phyloP scores from a whole-genome alignment of 2,113 vertebrate genomes.

The Chamaea fasciata region DNA sequence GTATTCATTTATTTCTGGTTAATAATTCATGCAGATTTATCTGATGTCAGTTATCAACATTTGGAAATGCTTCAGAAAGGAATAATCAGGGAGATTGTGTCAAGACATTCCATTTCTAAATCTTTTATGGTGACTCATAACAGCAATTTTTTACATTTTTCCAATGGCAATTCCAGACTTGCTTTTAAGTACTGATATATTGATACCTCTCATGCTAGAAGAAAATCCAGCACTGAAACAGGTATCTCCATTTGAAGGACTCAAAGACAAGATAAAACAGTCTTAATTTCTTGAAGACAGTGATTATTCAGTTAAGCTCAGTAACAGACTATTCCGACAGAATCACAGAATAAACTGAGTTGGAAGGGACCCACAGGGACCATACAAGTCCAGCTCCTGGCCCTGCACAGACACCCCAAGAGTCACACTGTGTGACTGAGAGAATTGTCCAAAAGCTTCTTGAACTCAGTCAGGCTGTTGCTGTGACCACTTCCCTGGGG shows the following conservation, averaged over 20 bases:
- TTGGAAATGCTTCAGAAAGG: not conserved
- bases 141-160: not conserved
- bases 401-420: not conserved
- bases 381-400: not conserved
- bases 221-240: not conserved
- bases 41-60: not conserved
- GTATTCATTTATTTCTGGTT: not conserved
- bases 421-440: not conserved
- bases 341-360: not conserved
- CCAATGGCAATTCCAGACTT: not conserved
- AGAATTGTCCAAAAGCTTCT: not conserved
- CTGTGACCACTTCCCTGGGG: not conserved
- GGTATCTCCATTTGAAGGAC: not conserved
- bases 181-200: not conserved
- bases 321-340: not conserved
- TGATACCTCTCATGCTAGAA: not conserved
- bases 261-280: accelerated
- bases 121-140: not conserved
- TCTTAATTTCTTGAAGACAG: not conserved
- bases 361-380: not conserved
- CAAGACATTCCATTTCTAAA: not conserved
- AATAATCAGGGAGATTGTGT: not conserved
- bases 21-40: not conserved
- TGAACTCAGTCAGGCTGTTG: not conserved
- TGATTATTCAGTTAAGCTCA: not conserved